Evolutionary conservation across 2,888 invertebrate species (phyloP), one percentile per base, ranked within the genome.

Genomic region (Eubasilissa splendida): DNA sequence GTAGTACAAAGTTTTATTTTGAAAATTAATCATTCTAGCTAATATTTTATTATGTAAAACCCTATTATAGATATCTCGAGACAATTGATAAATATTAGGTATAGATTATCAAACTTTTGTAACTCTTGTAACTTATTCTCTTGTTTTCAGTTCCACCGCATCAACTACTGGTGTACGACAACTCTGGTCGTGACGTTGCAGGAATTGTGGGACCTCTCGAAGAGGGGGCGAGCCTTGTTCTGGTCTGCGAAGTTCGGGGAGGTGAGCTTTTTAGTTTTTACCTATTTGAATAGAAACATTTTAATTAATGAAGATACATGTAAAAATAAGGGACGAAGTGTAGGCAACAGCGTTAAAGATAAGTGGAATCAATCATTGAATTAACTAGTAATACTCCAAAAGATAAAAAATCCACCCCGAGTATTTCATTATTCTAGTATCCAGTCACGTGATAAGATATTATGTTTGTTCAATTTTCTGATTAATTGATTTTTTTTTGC

Each of bases 191-290:
- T 84, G 94, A 95, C 86, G 93, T 96, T 75, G 94, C 95, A 80
- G 94, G 94, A 63, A 92, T 94, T 60, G 94, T 95, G 71, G 97
- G 96, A 12, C 96, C 96, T 68, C 91, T 96, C 86, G 93, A 95
- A 86, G 97, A 96, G 89, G 95, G 95, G 54, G 92, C 95, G 83
- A 95, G 95, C 85, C 91, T 97, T 85, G 92, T 95, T 56, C 90
- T 97, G 83, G 95, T 95, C 83, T 97, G 97, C 87, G 95, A 96
- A 92, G 97, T 96, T 81, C 92, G 95, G 86, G 96, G 96, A 85
- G 97, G 97, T 97, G 91, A 94, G 81, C 22, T 33, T 52, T 50
- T 66, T 1, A 12, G 9, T 3, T 5, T 31, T 2, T 14, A 4
- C 12, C 1, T 50, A 33, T 42, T 65, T 65, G 4, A 12, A 65